Base-by-base conservation (phyloP, 2,113 vertebrate genomes). In the Cyanoderma ruficeps region DNA sequence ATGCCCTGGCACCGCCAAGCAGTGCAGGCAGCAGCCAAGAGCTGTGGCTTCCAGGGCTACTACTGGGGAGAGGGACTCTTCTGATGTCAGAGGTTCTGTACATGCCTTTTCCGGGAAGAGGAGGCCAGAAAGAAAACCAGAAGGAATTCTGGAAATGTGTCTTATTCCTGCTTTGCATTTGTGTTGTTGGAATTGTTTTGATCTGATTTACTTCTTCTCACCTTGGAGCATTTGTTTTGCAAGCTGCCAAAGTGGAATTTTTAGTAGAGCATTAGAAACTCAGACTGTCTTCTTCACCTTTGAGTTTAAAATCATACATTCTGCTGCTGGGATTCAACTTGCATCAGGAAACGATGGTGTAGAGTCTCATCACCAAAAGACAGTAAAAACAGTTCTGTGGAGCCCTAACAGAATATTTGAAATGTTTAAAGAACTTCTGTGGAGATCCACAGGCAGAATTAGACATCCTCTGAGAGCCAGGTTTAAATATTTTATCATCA, bases 401-500 rank as follows among this genome's bases (percentile, higher is more conserved):
- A 90, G 35, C n/a, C 74, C 86, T 72, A 83, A 78, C n/a, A 57
- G 64, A 81, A n/a, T 67, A 70, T 83, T 35, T 88, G 16, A 88
- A 92, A 85, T 31, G 57, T 46, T 67, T 90, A 70, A 95, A 69
- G 31, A 85, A 53, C 63, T 85, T 91, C 56, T 57, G 53, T 65
- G 49, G 49, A 41, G 18, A 70, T 69, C 20, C 50, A 81, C 39
- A 46, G 37, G 46, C 46, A 93, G 75, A 83, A 90, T 85, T 72
- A 90, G 49, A 93, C 37, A 33, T 63, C 65, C 20, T 76, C 46
- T 61, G 75, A 93, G 82, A 90, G 49, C 8, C 2, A 2, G 10
- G 37, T 65, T 94, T 94, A 86, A 97, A 95, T 90, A 88, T 90
- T 95, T 96, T 83, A 86, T 80, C 27, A 74, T 35, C 42, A 76